phyloP scores from a whole-genome alignment of 2,888 invertebrate species.

The Cephus pulcher region DNA sequence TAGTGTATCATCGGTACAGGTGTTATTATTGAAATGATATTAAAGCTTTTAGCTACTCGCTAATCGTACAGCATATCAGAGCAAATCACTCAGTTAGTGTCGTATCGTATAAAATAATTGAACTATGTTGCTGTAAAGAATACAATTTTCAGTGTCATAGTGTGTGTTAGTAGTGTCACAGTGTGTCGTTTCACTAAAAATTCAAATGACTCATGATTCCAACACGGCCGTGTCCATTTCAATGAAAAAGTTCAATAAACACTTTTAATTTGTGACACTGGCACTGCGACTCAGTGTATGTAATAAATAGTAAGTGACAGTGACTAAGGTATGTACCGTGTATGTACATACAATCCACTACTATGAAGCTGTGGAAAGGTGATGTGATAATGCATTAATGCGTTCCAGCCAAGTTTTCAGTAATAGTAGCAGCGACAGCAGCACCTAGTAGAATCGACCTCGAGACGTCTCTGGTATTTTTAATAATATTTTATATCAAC shows the following conservation, averaged over 20 bases:
- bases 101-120: not conserved
- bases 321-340: not conserved
- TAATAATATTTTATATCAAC: not conserved
- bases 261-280: not conserved
- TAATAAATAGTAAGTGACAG: not conserved
- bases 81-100: not conserved
- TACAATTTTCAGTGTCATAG: not conserved
- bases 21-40: not conserved
- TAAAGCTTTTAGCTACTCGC: not conserved
- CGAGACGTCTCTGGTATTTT: not conserved
- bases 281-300: not conserved
- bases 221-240: not conserved
- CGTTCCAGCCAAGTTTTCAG: not conserved
- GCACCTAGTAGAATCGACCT: not conserved
- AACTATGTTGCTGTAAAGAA: not conserved
- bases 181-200: not conserved
- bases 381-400: not conserved
- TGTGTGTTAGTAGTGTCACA: not conserved
- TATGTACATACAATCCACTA: not conserved
- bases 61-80: not conserved
- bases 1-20: too few species aligned
- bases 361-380: constrained; percentile 2
- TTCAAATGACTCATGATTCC: not conserved
- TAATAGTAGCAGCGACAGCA: not conserved
- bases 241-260: not conserved